Evolutionary conservation across 2,888 invertebrate genomes (phyloP).

Genomic region (Pteria penguin): DNA sequence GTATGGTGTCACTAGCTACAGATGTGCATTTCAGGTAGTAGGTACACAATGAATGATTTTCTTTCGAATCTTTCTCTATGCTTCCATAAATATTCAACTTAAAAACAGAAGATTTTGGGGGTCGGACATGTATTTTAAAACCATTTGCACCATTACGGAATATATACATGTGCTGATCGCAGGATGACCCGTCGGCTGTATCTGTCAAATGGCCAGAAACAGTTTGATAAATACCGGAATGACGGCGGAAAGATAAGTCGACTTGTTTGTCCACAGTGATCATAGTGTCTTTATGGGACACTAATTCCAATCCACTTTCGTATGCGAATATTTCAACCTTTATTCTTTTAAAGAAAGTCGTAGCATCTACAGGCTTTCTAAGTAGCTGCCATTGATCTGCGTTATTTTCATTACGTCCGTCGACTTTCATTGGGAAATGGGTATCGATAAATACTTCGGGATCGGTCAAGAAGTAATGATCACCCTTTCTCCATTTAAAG

Average conservation of each 20-base stretch:
- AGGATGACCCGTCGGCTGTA: neutral
- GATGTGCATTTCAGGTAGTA: slow-evolving; percentile 51
- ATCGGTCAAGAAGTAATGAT: slow-evolving; percentile 67
- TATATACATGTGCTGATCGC: slow-evolving; percentile 1
- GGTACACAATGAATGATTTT: slow-evolving; percentile 44
- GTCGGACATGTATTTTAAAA: neutral
- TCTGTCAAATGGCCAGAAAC: neutral
- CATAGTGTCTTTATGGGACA: slow-evolving; percentile 52
- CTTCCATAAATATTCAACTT: neutral
- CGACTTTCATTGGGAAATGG: slow-evolving; percentile 61
- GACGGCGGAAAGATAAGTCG: neutral
- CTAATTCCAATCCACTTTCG: slow-evolving; percentile 50
- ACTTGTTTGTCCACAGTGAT: slow-evolving; percentile 49
- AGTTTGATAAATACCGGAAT: neutral
- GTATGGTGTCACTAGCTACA: neutral
- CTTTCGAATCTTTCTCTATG: slow-evolving; percentile 32
- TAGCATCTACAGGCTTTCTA: slow-evolving; percentile 55
- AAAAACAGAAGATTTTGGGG: neutral
- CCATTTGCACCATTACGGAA: neutral
- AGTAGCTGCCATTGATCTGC: slow-evolving; percentile 61
- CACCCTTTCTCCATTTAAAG: slow-evolving; percentile 53
- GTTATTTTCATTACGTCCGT: slow-evolving; percentile 24
- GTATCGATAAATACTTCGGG: slow-evolving; percentile 60
- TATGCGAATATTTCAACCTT: slow-evolving; percentile 50
- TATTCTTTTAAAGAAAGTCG: slow-evolving; percentile 52